A percentile compares a stretch with the other conserved stretches of the same genome.
These are phyloP conservation scores for Agapornis canus DNA, from an alignment of 2,797 vertebrate genomes.

Conservation along the genomic window DNA sequence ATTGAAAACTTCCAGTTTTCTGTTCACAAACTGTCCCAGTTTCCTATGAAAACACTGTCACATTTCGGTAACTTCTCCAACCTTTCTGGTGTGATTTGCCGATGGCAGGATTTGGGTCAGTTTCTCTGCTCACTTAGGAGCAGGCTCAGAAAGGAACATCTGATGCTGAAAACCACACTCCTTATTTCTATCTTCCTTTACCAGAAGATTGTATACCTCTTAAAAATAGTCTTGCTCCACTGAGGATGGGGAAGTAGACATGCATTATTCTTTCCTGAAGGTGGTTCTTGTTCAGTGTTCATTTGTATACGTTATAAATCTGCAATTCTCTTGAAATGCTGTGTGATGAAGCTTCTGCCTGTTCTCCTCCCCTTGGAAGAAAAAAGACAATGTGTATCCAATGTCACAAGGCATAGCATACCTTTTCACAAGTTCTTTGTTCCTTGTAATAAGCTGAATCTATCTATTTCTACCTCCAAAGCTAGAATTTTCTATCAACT, in stretches of 20 bases:
- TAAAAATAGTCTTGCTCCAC: not conserved
- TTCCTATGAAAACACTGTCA: not conserved
- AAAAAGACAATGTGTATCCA: not conserved
- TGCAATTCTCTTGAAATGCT: not conserved
- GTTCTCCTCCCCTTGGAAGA: not conserved
- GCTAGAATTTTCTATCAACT: not conserved
- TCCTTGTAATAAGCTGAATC: not conserved
- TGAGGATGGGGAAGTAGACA: not conserved
- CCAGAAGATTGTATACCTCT: not conserved
- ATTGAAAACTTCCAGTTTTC: no score
- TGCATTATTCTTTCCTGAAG: not conserved
- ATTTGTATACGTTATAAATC: accelerated
- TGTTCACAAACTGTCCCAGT: accelerated
- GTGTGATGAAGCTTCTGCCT: not conserved
- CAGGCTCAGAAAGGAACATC: not conserved
- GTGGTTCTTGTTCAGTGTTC: not conserved
- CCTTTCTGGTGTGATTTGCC: not conserved
- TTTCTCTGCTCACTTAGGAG: not conserved
- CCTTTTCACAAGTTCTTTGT: not conserved
- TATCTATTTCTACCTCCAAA: not conserved
- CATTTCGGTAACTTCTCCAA: not conserved
- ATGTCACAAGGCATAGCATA: not conserved
- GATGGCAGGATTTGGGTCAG: not conserved
- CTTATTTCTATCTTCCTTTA: not conserved
- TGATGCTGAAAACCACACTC: not conserved